These are phyloP conservation scores for Linnaemya tessellans DNA, from an alignment of 2,888 invertebrate genomes.

Conservation along the genomic window DNA sequence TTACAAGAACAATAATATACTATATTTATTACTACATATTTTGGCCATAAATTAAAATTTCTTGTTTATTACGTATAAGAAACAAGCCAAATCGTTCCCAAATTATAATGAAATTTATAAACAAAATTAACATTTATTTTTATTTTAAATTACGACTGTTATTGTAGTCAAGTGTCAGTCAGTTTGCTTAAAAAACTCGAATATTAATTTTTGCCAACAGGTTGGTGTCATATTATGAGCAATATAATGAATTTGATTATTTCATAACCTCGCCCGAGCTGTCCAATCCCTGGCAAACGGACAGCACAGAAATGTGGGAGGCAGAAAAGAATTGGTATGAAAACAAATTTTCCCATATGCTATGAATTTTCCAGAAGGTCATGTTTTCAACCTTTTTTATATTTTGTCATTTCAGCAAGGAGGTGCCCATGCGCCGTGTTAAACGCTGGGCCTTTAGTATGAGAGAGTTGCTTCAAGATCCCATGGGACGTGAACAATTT, in stretches of 20 bases:
- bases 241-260: slow-evolving; percentile 98
- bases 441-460: slow-evolving; percentile 99
- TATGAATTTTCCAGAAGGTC: not conserved
- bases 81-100: too few relatives aligned
- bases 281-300: slow-evolving; percentile 98
- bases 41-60: too few relatives aligned
- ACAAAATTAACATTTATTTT: not conserved
- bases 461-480: slow-evolving; percentile 96
- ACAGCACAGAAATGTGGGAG: slow-evolving; percentile 98
- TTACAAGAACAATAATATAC: too few relatives aligned
- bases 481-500: slow-evolving; percentile 98
- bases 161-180: too few relatives aligned
- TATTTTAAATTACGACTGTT: too few relatives aligned
- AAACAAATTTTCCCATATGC: fast-evolving
- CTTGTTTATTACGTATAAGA: too few relatives aligned
- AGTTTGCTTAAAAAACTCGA: too few relatives aligned
- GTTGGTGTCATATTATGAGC: slow-evolving; percentile 95
- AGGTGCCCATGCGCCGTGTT: slow-evolving; percentile 95
- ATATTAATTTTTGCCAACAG: slow-evolving; percentile 83
- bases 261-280: slow-evolving; percentile 96
- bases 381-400: slow-evolving; percentile 4
- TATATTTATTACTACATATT: too few relatives aligned
- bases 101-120: too few relatives aligned
- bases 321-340: slow-evolving; percentile 94
- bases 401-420: slow-evolving; percentile 86